phyloP scores from a whole-genome alignment of 1,140 invertebrate species.

The Chlorops oryzae region DNA sequence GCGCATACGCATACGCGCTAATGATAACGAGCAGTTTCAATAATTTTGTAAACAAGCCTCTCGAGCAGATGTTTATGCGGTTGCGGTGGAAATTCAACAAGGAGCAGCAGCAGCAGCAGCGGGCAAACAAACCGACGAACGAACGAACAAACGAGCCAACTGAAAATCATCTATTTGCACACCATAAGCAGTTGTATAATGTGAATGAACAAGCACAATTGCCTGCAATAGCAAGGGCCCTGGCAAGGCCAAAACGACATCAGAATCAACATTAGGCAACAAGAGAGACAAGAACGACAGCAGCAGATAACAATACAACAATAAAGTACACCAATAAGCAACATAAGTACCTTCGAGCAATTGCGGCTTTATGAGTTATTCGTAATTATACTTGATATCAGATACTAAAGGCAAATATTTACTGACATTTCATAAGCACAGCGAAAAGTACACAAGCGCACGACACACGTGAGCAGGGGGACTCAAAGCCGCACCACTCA shows the following conservation, averaged over 20 bases:
- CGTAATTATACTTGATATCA: conserved; percentile 12
- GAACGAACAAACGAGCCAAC: too few species aligned
- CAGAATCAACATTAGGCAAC: background rate
- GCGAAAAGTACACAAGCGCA: too few species aligned
- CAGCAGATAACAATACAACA: background rate
- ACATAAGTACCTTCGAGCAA: background rate
- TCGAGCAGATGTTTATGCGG: too few species aligned
- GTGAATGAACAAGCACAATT: background rate
- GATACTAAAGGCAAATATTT: conserved; percentile 11
- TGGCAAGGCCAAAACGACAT: background rate
- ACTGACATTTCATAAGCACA: too few species aligned
- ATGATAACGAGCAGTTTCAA: too few species aligned
- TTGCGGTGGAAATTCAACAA: too few species aligned
- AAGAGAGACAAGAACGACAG: background rate
- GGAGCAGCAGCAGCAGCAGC: too few species aligned
- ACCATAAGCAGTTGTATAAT: background rate
- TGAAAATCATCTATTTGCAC: background rate
- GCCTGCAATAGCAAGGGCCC: background rate
- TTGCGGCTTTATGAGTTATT: conserved; percentile 11
- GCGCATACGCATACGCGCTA: too few species aligned
- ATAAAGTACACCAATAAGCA: background rate
- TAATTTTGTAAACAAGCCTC: too few species aligned
- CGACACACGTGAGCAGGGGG: too few species aligned
- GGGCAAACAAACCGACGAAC: too few species aligned
- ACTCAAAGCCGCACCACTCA: too few species aligned